phyloP scores from a whole-genome alignment of 2,113 vertebrate species.

The Anolis carolinensis region DNA sequence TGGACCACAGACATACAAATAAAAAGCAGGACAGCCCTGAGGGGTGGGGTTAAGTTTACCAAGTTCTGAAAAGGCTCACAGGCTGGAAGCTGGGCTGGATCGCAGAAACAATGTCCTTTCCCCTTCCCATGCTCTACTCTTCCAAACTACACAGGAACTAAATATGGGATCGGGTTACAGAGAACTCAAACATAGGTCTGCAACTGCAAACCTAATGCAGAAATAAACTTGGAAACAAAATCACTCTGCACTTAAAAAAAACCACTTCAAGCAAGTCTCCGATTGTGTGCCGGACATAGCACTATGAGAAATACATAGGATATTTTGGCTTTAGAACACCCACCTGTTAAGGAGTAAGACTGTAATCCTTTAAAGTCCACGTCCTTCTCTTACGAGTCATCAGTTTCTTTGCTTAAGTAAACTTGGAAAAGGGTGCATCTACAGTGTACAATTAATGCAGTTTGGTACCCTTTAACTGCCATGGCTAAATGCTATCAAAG shows the following conservation, averaged over 20 bases:
- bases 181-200: background rate
- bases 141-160: constrained; percentile 16
- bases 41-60: constrained; percentile 72
- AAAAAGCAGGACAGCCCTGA: constrained; percentile 67
- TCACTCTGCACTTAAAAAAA: background rate
- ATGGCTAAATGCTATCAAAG: too few species aligned
- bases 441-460: too few species aligned
- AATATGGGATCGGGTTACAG: background rate
- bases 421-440: too few species aligned
- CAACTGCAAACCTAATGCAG: background rate
- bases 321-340: background rate
- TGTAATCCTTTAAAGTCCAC: background rate
- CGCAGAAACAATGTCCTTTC: constrained; percentile 34
- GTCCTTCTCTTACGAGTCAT: too few species aligned
- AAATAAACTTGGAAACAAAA: background rate
- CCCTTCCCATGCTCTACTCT: constrained; percentile 10
- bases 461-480: too few species aligned
- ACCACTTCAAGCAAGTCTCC: background rate
- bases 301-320: background rate
- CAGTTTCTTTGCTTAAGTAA: too few species aligned
- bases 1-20: constrained; percentile 72
- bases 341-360: background rate
- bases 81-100: constrained; percentile 25
- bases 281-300: background rate
- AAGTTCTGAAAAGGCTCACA: constrained; percentile 14